A percentile compares a stretch with the other conserved stretches of the same genome.
phyloP scores from a whole-genome alignment of 2,113 vertebrate species.

The Sturnus vulgaris region DNA sequence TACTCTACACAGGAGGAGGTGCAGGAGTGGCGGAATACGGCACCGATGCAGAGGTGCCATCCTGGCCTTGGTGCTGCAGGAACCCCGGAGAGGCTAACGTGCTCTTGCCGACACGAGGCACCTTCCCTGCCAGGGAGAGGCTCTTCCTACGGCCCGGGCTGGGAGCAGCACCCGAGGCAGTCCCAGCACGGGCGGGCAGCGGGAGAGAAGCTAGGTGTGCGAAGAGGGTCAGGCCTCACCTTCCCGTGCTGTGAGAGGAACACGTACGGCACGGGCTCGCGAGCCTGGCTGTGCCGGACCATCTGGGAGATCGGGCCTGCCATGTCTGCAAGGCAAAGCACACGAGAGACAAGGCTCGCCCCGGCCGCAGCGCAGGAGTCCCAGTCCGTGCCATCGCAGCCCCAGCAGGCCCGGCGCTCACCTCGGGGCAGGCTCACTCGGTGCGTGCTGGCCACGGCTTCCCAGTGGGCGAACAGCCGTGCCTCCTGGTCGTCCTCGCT shows the following conservation, averaged over 20 bases:
- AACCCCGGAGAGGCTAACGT: rapidly evolving
- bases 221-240: conserved; percentile 58
- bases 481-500: not conserved
- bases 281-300: conserved; percentile 72
- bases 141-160: not conserved
- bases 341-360: not conserved
- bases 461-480: conserved; percentile 77
- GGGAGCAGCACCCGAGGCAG: not conserved
- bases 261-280: conserved; percentile 71
- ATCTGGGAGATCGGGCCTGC: conserved; percentile 81
- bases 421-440: conserved; percentile 81
- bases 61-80: not conserved
- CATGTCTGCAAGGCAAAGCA: conserved; percentile 77
- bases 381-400: not conserved
- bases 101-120: rapidly evolving
- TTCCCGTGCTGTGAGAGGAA: conserved; percentile 71
- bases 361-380: not conserved
- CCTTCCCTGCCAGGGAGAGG: not conserved
- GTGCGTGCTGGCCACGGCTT: conserved; percentile 77
- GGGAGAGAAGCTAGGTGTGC: rapidly evolving
- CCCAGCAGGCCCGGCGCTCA: not conserved
- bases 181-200: not conserved
- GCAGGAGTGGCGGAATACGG: not conserved
- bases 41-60: not conserved
- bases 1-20: not conserved